Base-by-base conservation (phyloP, 2,113 vertebrate species). In the Raja brachyura region DNA sequence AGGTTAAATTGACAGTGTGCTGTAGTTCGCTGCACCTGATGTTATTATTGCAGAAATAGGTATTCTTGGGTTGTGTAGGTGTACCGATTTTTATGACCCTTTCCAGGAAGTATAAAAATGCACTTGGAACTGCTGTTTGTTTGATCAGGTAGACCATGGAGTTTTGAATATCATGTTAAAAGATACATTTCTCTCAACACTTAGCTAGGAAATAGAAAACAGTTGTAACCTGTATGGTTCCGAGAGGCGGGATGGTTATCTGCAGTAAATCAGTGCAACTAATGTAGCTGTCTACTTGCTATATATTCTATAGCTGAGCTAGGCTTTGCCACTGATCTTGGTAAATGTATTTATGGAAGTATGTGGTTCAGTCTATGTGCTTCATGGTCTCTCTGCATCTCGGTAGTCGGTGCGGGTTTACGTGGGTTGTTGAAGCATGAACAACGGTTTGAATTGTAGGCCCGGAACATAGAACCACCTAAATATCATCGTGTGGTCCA, bases 11-110 rank as follows among this genome's bases (percentile, higher is more conserved):
- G n/a, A 10, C n/a, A 33, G 22, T 73, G 33, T 74, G 22, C 48
- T 70, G 20, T 73, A 74, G 31, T 31, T 92, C 73, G 66, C 39
- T 73, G 39, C 33, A 48, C 33, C 1, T 74, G 22, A 94, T 95
- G 93, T 25, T 85, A 93, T 61, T 93, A 93, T n/a, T 94, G 93
- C 94, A 86, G 94, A 94, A 95, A 97, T 97, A 96, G 96, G 96
- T 96, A 96, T 95, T 90, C 93, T 93, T 48, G 94, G 94, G 54
- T 95, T 94, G 66, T 33, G 94, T 94, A 93, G 95, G 90, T 93
- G 61, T 93, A 68, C 70, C 93, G 78, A 93, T 94, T 93, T 73
- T 94, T 94, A 68, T 77, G 93, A 93, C 77, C 94, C 93, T 93
- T 81, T 79, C 93, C 90, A 92, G 90, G 90, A 92, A 92, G 66